Evolutionary conservation across 2,113 vertebrate genomes (phyloP).

Genomic region (Pollachius pollachius): DNA sequence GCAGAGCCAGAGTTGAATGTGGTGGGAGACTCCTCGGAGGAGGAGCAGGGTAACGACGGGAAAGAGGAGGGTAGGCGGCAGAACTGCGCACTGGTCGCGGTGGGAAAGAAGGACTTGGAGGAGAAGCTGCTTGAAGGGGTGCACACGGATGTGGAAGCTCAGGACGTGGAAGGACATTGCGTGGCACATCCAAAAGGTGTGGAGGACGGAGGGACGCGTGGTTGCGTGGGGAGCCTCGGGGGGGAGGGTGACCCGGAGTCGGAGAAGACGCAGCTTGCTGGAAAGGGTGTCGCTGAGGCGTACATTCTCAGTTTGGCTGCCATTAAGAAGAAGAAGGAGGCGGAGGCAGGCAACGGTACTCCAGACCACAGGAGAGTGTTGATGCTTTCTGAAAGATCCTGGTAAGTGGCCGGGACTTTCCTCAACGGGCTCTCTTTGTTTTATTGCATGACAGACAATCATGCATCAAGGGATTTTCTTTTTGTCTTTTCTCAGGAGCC

Average conservation of each 20-base stretch:
- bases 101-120: not conserved
- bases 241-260: slow-evolving; percentile 15
- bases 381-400: slow-evolving; percentile 69
- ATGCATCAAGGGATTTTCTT: not conserved
- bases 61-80: not conserved
- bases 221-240: not conserved
- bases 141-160: slow-evolving; percentile 4
- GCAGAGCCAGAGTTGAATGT: not conserved
- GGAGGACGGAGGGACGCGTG: slow-evolving; percentile 1
- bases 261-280: slow-evolving; percentile 27
- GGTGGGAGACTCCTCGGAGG: slow-evolving; percentile 12
- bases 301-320: slow-evolving; percentile 58
- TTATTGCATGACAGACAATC: not conserved
- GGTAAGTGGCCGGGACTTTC: slow-evolving; percentile 40
- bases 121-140: not conserved
- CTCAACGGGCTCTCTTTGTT: not conserved
- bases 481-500: slow-evolving; percentile 56
- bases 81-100: not conserved
- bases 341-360: slow-evolving; percentile 19
- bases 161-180: slow-evolving; percentile 11
- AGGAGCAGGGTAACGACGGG: not conserved
- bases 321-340: slow-evolving; percentile 53
- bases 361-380: slow-evolving; percentile 57
- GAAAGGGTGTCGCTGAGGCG: slow-evolving; percentile 58
- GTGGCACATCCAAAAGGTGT: not conserved